Percentiles rank a stretch among this genome's conserved stretches.
Evolutionary conservation across 2,113 vertebrate species (phyloP).

Genomic region (Formicarius rufipectus): DNA sequence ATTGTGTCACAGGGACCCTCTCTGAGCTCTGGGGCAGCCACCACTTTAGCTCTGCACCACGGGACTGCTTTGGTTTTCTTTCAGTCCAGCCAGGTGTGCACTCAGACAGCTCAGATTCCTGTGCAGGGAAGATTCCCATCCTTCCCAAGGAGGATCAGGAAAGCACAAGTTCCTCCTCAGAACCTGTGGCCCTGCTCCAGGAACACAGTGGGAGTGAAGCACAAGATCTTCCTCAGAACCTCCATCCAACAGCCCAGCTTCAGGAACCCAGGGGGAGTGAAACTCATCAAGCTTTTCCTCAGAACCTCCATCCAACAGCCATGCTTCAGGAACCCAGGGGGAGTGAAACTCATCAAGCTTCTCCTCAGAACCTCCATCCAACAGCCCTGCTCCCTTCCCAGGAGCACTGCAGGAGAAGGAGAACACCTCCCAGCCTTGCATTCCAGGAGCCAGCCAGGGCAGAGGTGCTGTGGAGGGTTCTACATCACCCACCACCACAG

Average conservation of each 20-base stretch:
- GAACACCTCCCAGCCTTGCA: neutral
- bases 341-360: neutral
- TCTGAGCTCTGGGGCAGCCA: neutral
- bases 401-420: neutral
- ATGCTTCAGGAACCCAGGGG: rapidly evolving
- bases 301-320: neutral
- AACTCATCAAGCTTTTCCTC: too few species aligned
- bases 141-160: neutral
- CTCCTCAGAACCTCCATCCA: neutral
- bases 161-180: neutral
- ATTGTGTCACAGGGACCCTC: rapidly evolving
- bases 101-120: neutral
- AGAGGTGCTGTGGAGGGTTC: neutral
- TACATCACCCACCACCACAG: neutral
- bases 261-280: too few species aligned
- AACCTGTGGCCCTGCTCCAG: neutral
- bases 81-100: rapidly evolving
- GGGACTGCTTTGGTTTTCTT: rapidly evolving
- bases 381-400: neutral
- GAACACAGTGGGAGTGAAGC: rapidly evolving
- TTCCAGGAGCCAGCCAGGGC: too few species aligned
- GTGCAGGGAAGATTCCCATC: rapidly evolving
- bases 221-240: neutral
- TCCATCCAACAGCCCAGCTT: too few species aligned
- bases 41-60: rapidly evolving